These are phyloP conservation scores for Moxostoma hubbsi DNA, from an alignment of 2,797 vertebrate genomes.

Conservation along the genomic window DNA sequence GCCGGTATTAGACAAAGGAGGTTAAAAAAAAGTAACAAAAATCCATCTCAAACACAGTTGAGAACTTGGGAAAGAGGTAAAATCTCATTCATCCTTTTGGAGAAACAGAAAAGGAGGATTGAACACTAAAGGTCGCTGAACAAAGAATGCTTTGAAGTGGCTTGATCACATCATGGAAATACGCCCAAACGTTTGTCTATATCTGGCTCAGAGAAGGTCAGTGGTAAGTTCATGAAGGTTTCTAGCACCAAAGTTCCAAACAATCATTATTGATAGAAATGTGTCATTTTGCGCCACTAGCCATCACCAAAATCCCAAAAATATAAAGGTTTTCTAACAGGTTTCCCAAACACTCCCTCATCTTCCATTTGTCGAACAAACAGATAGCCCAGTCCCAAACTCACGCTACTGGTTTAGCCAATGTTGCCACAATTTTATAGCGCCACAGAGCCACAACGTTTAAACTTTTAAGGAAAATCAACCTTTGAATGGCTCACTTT, in stretches of 20 bases:
- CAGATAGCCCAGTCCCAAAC: too few relatives aligned
- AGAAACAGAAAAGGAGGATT: conserved; percentile 59
- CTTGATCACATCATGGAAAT: conserved; percentile 75
- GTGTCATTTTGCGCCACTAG: too few relatives aligned
- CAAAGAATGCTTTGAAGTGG: conserved; percentile 83
- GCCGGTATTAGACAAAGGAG: conserved; percentile 73
- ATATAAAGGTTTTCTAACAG: background rate
- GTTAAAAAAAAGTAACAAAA: conserved; percentile 64
- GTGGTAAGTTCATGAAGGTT: background rate
- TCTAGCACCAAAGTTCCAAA: too few relatives aligned
- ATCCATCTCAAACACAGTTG: conserved; percentile 62
- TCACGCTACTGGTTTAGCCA: too few relatives aligned
- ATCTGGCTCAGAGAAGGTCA: conserved; percentile 63
- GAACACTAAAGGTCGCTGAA: conserved; percentile 74
- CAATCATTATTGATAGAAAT: too few relatives aligned
- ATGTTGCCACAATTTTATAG: too few relatives aligned
- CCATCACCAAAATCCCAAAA: too few relatives aligned
- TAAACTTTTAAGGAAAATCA: too few relatives aligned
- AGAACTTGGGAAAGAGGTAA: conserved; percentile 62
- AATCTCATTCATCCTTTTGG: conserved; percentile 66
- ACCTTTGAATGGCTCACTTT: too few relatives aligned
- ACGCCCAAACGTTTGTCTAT: conserved; percentile 66
- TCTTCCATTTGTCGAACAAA: too few relatives aligned
- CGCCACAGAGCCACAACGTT: too few relatives aligned
- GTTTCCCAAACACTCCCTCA: background rate